Evolutionary conservation across 2,888 invertebrate species (phyloP).

Genomic region (Oasisia sp.): DNA sequence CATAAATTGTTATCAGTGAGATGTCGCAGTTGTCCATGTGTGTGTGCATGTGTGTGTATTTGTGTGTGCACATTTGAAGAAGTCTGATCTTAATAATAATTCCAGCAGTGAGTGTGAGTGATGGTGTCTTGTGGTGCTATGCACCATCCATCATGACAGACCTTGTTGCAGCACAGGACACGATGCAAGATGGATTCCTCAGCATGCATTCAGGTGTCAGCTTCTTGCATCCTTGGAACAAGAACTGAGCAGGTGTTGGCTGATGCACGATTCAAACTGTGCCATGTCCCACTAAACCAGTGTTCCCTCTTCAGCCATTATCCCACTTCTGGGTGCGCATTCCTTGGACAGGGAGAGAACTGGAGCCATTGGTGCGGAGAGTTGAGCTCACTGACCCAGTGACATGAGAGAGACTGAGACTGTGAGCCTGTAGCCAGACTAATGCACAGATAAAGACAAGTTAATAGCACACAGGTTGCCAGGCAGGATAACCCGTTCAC

Average conservation of each 20-base stretch:
- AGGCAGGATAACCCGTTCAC: not conserved
- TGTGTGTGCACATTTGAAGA: not conserved
- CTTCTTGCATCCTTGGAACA: not conserved
- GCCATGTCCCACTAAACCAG: not conserved
- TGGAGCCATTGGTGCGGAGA: not conserved
- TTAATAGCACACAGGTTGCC: not conserved
- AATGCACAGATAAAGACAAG: slow-evolving; percentile 8
- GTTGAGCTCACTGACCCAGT: not conserved
- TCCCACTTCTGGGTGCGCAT: not conserved
- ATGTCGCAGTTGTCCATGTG: not conserved
- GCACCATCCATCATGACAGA: not conserved
- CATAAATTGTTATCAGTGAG: not conserved
- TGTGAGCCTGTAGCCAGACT: not conserved
- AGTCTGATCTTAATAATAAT: not conserved
- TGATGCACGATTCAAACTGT: not conserved
- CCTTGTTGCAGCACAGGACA: not conserved
- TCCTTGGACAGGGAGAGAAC: not conserved
- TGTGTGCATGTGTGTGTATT: not conserved
- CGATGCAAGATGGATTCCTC: not conserved
- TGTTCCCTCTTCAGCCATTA: not conserved
- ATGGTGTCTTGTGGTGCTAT: not conserved
- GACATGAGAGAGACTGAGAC: not conserved
- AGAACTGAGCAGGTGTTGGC: not conserved
- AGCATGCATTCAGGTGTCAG: not conserved
- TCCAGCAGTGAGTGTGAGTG: not conserved